Conservation (phyloP, 2,113 vertebrate species). For the Pteronura brasiliensis region DNA sequence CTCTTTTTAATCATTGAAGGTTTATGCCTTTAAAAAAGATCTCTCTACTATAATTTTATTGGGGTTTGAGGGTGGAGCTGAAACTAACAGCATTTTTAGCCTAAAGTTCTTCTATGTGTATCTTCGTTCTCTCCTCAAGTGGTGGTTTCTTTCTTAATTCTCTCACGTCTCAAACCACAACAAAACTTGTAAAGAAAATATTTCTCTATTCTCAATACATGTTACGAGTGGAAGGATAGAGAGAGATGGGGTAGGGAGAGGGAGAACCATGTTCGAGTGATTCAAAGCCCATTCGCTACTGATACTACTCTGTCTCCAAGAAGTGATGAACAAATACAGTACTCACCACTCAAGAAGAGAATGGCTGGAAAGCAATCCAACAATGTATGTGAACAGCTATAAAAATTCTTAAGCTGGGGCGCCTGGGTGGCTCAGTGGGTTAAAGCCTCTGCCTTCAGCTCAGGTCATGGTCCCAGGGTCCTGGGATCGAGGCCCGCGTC, state of each 20-base stretch:
- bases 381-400: not conserved
- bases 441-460: too few species aligned
- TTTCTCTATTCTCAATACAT: not conserved
- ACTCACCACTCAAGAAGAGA: not conserved
- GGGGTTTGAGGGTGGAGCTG: not conserved
- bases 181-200: slow-evolving; percentile 4
- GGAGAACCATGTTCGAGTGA: not conserved
- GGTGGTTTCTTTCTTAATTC: not conserved
- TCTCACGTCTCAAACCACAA: not conserved
- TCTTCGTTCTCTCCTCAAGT: not conserved
- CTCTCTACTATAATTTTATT: not conserved
- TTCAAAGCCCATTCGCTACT: not conserved
- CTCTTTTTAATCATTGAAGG: not conserved
- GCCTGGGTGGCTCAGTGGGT: too few species aligned
- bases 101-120: not conserved
- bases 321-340: not conserved
- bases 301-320: not conserved
- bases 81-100: not conserved
- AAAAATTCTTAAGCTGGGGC: slow-evolving; percentile 12
- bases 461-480: too few species aligned
- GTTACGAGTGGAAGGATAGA: not conserved
- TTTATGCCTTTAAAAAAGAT: not conserved
- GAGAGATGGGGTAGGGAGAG: not conserved
- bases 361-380: not conserved
- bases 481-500: too few species aligned